Conservation (phyloP, 64 coral and sea anemone species). For the Pocillopora verrucosa region DNA sequence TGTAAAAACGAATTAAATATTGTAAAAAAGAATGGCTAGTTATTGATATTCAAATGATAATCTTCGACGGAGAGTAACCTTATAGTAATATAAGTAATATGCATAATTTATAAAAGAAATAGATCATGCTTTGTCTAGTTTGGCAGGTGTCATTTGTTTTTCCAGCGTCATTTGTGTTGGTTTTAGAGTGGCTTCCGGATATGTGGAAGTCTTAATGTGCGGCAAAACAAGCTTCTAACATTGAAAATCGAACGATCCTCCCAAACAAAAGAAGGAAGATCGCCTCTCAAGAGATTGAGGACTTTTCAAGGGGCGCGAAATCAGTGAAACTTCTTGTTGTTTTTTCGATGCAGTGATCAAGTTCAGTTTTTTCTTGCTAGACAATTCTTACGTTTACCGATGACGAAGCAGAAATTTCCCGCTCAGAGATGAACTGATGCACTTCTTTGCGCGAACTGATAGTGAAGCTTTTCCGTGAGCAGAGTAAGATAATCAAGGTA, state of each 20-base stretch:
- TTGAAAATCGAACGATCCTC: not conserved
- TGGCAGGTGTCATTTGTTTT: not conserved
- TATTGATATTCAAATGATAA: too few species aligned
- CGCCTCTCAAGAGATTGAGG: not conserved
- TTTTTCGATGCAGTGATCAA: not conserved
- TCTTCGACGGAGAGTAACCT: not conserved
- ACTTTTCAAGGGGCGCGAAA: not conserved
- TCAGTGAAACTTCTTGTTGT: not conserved
- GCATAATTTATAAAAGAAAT: not conserved
- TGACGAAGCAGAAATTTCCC: not conserved
- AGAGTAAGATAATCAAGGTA: not conserved
- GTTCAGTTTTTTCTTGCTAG: not conserved
- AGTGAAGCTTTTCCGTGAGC: not conserved
- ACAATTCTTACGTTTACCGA: not conserved
- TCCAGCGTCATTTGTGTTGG: not conserved
- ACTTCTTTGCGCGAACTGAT: not conserved
- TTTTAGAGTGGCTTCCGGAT: not conserved
- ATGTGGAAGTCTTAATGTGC: not conserved
- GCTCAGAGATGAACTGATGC: not conserved
- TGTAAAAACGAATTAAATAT: too few species aligned
- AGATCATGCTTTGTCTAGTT: not conserved
- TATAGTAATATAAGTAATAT: not conserved
- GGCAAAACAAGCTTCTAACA: not conserved
- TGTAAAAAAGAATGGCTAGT: too few species aligned
- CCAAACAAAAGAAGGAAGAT: not conserved